These are phyloP conservation scores for Tauraco hartlaubi DNA, from an alignment of 2,797 vertebrate genomes.

Conservation along the genomic window DNA sequence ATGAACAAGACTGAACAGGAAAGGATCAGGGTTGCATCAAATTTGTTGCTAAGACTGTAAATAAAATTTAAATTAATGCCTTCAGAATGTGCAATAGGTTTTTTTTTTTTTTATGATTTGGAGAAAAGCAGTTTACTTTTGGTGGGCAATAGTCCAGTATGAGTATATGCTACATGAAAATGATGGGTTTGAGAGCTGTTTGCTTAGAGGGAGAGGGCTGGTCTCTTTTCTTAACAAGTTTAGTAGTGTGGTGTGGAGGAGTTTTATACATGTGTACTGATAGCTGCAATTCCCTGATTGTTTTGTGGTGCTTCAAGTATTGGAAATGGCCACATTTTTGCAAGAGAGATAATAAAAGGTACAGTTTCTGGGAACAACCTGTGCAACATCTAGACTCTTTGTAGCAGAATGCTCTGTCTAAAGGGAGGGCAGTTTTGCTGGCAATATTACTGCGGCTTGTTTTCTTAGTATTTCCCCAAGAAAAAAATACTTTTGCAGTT, in stretches of 20 bases:
- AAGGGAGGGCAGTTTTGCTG: neutral
- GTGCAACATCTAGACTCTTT: neutral
- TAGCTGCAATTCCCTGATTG: neutral
- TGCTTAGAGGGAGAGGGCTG: neutral
- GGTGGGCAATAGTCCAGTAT: neutral
- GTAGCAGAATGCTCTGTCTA: neutral
- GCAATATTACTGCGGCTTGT: neutral
- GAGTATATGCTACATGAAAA: neutral
- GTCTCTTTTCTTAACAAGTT: neutral
- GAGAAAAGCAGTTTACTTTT: neutral
- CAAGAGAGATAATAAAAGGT: neutral
- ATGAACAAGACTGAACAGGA: neutral
- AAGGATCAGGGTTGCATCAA: neutral
- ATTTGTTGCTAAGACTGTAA: neutral
- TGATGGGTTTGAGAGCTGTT: too few species aligned
- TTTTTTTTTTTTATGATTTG: neutral
- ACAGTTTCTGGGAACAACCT: neutral
- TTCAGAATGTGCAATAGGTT: neutral
- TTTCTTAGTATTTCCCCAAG: neutral
- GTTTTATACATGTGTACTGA: neutral
- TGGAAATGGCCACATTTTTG: neutral
- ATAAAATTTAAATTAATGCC: neutral
- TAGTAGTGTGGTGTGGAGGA: neutral
- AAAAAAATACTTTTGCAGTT: neutral
- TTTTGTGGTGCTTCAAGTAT: neutral